phyloP scores from a whole-genome alignment of 2,113 vertebrate genomes.

The Nannospalax galili region DNA sequence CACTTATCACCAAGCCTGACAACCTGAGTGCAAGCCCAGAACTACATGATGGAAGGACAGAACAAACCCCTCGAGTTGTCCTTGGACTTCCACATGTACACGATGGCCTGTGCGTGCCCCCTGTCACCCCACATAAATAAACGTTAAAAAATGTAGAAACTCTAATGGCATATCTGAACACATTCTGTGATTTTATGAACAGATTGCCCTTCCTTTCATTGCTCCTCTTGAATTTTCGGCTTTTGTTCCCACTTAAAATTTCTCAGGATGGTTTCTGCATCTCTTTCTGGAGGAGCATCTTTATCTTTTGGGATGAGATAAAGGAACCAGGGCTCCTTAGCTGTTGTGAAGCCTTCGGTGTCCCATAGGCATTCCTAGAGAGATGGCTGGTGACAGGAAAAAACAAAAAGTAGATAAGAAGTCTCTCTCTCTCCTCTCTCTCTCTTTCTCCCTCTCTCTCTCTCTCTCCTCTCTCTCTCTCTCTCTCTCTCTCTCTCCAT shows the following conservation, averaged over 20 bases:
- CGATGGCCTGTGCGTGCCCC: too few relatives aligned
- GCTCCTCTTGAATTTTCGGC: neutral
- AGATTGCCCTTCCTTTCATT: neutral
- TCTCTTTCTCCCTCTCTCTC: too few relatives aligned
- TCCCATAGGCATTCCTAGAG: neutral
- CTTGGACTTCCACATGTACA: too few relatives aligned
- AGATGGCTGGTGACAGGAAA: neutral
- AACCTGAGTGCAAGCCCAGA: too few relatives aligned
- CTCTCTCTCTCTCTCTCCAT: too few relatives aligned
- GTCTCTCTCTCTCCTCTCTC: too few relatives aligned
- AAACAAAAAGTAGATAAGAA: neutral
- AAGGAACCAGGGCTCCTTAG: neutral
- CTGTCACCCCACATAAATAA: neutral
- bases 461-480: too few relatives aligned
- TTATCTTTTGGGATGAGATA: conserved; percentile 12
- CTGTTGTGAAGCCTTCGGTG: neutral
- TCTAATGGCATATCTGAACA: neutral
- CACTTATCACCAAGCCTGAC: neutral
- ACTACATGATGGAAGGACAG: neutral
- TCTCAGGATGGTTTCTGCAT: neutral
- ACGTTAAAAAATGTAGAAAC: neutral
- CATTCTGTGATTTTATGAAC: too few relatives aligned
- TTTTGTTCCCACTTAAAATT: neutral
- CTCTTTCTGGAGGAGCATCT: neutral
- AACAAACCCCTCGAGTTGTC: neutral